A percentile compares a stretch with the other conserved stretches of the same genome.
Evolutionary conservation across 2,113 vertebrate genomes (phyloP).

Genomic region (Rattus rattus): DNA sequence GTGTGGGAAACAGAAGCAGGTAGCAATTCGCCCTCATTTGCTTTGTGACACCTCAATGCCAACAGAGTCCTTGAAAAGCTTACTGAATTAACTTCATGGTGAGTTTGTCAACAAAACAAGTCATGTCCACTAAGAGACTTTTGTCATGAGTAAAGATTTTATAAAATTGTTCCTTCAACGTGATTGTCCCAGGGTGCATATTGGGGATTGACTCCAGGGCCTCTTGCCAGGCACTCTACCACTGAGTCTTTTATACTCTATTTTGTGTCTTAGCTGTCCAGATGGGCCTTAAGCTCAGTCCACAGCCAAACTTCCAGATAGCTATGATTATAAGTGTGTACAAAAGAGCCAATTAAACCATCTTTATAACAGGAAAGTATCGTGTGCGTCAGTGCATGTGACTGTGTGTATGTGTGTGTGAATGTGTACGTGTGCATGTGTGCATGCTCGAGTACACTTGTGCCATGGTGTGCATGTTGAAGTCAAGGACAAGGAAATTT

Average conservation of each 20-base stretch:
- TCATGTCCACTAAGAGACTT: not conserved
- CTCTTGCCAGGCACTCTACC: not conserved
- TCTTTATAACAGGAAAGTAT: not conserved
- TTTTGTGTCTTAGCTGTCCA: not conserved
- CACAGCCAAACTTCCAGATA: not conserved
- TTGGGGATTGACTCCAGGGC: not conserved
- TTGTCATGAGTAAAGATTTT: not conserved
- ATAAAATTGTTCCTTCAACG: not conserved
- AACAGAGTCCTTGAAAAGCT: not conserved
- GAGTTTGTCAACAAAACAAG: conserved; percentile 13
- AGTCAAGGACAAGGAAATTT: not conserved
- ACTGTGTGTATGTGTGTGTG: not conserved
- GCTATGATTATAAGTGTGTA: not conserved
- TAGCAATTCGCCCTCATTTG: not conserved
- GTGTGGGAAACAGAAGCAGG: not conserved
- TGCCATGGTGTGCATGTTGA: not conserved
- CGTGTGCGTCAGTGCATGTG: accelerated
- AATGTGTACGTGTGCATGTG: accelerated
- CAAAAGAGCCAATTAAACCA: not conserved
- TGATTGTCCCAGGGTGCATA: not conserved
- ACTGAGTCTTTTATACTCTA: not conserved
- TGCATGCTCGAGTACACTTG: too few species aligned
- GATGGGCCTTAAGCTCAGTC: not conserved
- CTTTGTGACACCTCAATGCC: not conserved
- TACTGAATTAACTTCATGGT: not conserved